Evolutionary conservation across 2,113 vertebrate genomes (phyloP).

Genomic region (Gavialis gangeticus): DNA sequence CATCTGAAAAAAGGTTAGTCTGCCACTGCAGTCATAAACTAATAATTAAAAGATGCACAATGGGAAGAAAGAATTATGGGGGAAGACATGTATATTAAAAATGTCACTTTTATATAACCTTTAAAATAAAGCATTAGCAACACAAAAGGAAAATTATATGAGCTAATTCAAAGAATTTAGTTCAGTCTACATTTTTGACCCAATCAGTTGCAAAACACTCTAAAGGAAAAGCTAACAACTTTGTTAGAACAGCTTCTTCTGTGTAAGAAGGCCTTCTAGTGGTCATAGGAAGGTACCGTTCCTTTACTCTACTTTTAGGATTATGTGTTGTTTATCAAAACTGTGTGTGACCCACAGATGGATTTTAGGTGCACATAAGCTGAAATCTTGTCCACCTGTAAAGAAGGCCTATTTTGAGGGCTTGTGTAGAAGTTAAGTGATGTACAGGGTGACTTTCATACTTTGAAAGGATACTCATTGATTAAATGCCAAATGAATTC

Average conservation of each 20-base stretch:
- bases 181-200: background rate
- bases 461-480: background rate
- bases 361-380: background rate
- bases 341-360: background rate
- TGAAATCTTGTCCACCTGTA: background rate
- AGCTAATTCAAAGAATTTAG: background rate
- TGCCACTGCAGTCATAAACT: background rate
- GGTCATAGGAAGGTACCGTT: constrained; percentile 42
- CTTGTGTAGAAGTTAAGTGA: background rate
- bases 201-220: background rate
- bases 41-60: background rate
- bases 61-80: background rate
- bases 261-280: constrained; percentile 80
- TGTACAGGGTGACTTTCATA: background rate
- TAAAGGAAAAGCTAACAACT: background rate
- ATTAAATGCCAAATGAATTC: background rate
- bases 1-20: background rate
- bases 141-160: background rate
- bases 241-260: constrained; percentile 6
- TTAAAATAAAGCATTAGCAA: background rate
- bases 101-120: background rate
- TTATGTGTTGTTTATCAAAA: background rate
- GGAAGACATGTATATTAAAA: background rate
- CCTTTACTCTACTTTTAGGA: background rate
- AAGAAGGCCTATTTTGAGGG: background rate